Conservation (phyloP, 2,797 vertebrate species). For the Gymnoscopelus braueri region DNA sequence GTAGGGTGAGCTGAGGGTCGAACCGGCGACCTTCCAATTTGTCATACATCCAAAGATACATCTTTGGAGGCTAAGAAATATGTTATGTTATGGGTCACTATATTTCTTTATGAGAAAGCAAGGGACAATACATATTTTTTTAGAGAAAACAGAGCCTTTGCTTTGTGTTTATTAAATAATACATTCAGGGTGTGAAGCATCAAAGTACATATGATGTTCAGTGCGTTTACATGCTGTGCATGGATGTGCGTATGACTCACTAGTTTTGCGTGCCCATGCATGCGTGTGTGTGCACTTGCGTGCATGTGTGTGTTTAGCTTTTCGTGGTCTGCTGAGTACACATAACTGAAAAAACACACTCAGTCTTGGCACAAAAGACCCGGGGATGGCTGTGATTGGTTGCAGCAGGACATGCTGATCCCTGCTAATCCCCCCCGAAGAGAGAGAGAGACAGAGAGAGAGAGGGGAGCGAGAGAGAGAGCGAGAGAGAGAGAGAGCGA, state of each 20-base stretch:
- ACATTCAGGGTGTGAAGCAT: neutral
- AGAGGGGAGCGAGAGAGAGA: neutral
- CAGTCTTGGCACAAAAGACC: slow-evolving; percentile 49
- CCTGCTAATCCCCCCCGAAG: slow-evolving; percentile 42
- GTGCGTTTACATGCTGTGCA: neutral
- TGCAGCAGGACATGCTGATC: slow-evolving; percentile 46
- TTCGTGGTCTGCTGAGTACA: slow-evolving; percentile 46
- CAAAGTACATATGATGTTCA: neutral
- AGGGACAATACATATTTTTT: no score
- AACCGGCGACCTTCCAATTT: no score
- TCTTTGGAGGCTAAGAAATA: no score
- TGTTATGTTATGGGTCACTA: no score
- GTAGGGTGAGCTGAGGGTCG: no score
- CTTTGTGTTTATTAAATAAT: no score
- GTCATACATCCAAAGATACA: no score
- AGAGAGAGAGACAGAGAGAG: slow-evolving; percentile 6
- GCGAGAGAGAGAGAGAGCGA: neutral
- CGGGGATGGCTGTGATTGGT: slow-evolving; percentile 50
- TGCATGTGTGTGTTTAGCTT: slow-evolving; percentile 53
- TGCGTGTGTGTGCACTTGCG: slow-evolving; percentile 20
- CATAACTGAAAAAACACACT: slow-evolving; percentile 55
- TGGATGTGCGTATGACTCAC: slow-evolving; percentile 18
- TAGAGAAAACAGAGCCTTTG: no score
- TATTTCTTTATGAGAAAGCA: no score
- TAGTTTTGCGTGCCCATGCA: neutral